These are phyloP conservation scores for Pantelozetes paolii DNA, from an alignment of 2,888 invertebrate genomes.

Conservation along the genomic window DNA sequence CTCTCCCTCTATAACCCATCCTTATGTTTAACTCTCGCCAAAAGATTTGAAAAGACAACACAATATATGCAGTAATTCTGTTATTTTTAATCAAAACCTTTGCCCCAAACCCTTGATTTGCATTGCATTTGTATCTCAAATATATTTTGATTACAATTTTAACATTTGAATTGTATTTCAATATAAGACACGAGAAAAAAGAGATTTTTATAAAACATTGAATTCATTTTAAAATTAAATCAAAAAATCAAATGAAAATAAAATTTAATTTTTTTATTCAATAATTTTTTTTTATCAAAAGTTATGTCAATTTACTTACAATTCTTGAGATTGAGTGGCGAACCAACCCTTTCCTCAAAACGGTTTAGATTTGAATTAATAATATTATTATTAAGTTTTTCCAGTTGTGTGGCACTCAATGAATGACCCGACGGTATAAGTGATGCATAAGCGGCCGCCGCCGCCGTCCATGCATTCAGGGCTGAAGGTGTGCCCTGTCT, in stretches of 20 bases:
- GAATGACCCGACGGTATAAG: slow-evolving; percentile 17
- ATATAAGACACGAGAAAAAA: too few species aligned
- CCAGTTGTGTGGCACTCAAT: background rate
- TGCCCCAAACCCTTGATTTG: slow-evolving; percentile 17
- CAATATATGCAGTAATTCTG: slow-evolving; percentile 30
- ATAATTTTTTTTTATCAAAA: too few species aligned
- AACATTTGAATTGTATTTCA: background rate
- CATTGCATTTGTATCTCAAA: background rate
- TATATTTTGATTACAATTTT: background rate
- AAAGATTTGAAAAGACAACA: slow-evolving; percentile 17
- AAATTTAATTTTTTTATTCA: too few species aligned
- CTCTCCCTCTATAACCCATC: background rate
- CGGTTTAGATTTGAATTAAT: background rate
- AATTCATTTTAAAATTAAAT: too few species aligned
- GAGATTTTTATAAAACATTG: too few species aligned
- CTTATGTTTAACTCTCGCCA: background rate
- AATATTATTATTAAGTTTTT: background rate
- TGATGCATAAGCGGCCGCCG: slow-evolving; percentile 38
- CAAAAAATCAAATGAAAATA: too few species aligned
- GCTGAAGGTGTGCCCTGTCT: slow-evolving; percentile 25
- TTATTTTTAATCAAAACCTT: slow-evolving; percentile 35
- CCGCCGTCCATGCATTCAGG: slow-evolving; percentile 38
- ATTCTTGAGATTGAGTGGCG: slow-evolving; percentile 23
- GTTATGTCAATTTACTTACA: background rate
- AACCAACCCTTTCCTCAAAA: background rate